Conservation (phyloP, 2,888 invertebrate species). For the Pheosia gnoma region DNA sequence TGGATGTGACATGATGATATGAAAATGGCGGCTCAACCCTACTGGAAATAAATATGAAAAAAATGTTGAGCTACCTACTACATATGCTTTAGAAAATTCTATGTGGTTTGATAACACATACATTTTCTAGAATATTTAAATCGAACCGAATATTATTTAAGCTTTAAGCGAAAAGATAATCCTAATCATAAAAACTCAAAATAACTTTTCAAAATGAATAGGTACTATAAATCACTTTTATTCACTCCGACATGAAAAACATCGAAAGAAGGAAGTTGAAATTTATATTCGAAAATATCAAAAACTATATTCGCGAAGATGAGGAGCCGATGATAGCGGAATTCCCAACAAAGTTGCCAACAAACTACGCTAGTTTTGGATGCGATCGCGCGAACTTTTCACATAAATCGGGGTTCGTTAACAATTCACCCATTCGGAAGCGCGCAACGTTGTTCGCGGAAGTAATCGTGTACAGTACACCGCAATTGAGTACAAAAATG, state of each 20-base stretch:
- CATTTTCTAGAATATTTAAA: too few relatives aligned
- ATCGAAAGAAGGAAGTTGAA: constrained; percentile 30
- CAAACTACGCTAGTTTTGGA: constrained; percentile 60
- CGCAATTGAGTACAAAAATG: neutral
- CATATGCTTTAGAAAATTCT: too few relatives aligned
- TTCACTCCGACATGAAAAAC: constrained; percentile 30
- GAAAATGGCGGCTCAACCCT: too few relatives aligned
- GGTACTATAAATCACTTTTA: constrained; percentile 12
- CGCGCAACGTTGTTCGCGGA: constrained; percentile 35
- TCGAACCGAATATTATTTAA: too few relatives aligned
- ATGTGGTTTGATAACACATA: too few relatives aligned
- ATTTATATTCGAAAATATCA: constrained; percentile 48
- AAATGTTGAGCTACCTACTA: too few relatives aligned
- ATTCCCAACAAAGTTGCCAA: constrained; percentile 30
- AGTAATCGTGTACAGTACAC: neutral
- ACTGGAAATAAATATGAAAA: too few relatives aligned
- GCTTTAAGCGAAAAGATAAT: too few relatives aligned
- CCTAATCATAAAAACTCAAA: too few relatives aligned
- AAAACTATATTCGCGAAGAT: constrained; percentile 44
- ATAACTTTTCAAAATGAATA: neutral
- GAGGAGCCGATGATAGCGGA: constrained; percentile 48
- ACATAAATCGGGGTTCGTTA: constrained; percentile 69
- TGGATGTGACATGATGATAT: too few relatives aligned
- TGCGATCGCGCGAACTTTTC: constrained; percentile 59
- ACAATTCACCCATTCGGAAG: constrained; percentile 65